Percentiles rank a stretch among this genome's conserved stretches.
Conservation (phyloP, 2,797 vertebrate species). For the Sebastolobus alascanus region DNA sequence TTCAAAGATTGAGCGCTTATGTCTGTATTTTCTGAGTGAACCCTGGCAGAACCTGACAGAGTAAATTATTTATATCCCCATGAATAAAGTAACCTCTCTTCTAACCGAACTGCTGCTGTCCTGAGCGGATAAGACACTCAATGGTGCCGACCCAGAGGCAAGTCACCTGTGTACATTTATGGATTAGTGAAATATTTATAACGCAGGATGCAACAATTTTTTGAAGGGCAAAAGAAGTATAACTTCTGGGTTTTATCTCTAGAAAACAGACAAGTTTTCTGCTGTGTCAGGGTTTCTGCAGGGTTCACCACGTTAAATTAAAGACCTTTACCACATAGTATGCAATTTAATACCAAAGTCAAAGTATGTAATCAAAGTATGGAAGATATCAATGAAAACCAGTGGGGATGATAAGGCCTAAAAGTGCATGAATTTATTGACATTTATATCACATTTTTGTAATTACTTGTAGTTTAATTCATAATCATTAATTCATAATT, state of each 20-base stretch:
- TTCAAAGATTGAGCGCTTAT: slow-evolving; percentile 60
- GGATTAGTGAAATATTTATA: slow-evolving; percentile 43
- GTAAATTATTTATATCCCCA: slow-evolving; percentile 60
- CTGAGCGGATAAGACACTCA: slow-evolving; percentile 20
- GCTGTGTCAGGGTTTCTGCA: neutral
- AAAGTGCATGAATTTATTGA: neutral
- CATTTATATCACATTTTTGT: neutral
- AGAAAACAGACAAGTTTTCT: neutral
- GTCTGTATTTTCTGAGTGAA: slow-evolving; percentile 61
- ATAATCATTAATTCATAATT: neutral
- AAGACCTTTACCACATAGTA: neutral
- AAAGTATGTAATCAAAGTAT: neutral
- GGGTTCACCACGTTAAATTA: neutral
- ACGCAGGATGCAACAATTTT: slow-evolving; percentile 29
- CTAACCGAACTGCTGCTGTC: slow-evolving; percentile 27
- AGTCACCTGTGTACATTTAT: slow-evolving; percentile 30
- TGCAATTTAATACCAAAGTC: neutral
- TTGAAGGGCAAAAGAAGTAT: neutral
- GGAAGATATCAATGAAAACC: neutral
- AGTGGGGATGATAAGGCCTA: too few relatives aligned
- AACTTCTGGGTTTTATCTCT: neutral
- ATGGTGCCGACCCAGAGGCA: slow-evolving; percentile 17
- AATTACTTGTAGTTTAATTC: neutral
- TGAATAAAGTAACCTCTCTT: slow-evolving; percentile 55
- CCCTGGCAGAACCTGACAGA: slow-evolving; percentile 35